Base-by-base conservation (phyloP, 2,797 vertebrate species). In the Poecilia wingei region DNA sequence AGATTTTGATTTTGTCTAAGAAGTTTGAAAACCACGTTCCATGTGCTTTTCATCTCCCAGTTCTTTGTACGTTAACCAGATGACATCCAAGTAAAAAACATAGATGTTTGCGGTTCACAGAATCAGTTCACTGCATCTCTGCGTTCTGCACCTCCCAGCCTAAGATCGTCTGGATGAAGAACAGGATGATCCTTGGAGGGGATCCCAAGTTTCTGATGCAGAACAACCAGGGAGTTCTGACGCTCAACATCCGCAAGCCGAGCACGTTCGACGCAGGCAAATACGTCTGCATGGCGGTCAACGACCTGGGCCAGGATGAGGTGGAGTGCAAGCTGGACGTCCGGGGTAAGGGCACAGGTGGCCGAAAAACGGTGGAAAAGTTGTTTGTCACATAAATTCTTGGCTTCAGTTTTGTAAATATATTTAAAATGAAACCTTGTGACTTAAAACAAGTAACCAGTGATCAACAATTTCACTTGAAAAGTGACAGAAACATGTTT, bases 131-230 rank as follows among this genome's bases (percentile, higher is more conserved):
- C n/a, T n/a, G 41, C 39, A 69, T 45, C 41, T 69, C 43, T 41
- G 25, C 39, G n/a, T 70, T 77, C 43, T 72, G 25, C 2, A 4
- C 33, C 36, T 68, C 5, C 6, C 57, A 99, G 98, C 98, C 98
- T 46, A 98, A 98, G 93, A 97, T 99, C 84, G 90, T 95, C 84
- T 99, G 98, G 98, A 97, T 97, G 95, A 99, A 98, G 95, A 99
- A 99, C 76, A 97, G 94, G 86, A 95, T 98, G 96, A 96, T 98
- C 85, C 95, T 99, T 28, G 95, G 96, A 0, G 93, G 94, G 3
- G 95, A 99, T 74, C 97, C 98, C 75, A 98, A 97, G 85, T 99
- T 93, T 93, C 95, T 98, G 87, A 98, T 97, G 97, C 96, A 97
- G 92, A 98, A 98, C 87, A 96, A 98, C 91, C 98, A 99, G 85